Evolutionary conservation across 2,113 vertebrate species (phyloP).

Genomic region (Paralichthys olivaceus): DNA sequence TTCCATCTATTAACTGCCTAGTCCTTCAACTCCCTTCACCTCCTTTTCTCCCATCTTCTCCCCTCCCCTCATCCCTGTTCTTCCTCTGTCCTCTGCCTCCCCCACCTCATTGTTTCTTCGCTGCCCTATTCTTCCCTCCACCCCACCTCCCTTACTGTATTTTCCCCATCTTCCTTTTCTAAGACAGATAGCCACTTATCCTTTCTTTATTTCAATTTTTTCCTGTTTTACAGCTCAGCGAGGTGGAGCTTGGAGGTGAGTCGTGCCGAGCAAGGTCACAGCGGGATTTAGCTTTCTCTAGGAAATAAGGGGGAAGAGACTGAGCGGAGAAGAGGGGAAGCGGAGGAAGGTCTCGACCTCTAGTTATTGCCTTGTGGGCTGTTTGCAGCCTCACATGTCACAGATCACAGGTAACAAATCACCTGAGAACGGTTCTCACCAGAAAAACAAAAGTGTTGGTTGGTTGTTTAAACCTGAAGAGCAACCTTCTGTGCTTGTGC

Average conservation of each 20-base stretch:
- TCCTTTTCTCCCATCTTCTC: too few species aligned
- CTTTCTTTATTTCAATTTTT: constrained; percentile 30
- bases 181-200: constrained; percentile 42
- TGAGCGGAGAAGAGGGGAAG: not conserved
- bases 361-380: constrained; percentile 30
- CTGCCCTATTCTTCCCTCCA: not conserved
- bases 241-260: constrained; percentile 15
- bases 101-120: not conserved
- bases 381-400: constrained; percentile 20
- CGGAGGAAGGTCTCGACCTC: constrained; percentile 6
- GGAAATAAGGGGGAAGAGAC: constrained; percentile 9
- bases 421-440: not conserved
- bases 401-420: constrained; percentile 21
- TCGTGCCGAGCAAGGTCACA: constrained; percentile 45
- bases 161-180: not conserved
- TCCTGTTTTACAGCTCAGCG: constrained; percentile 39
- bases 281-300: constrained; percentile 22
- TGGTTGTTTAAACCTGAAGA: not conserved
- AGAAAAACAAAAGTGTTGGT: not conserved
- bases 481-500: not conserved
- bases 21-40: not conserved
- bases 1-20: not conserved
- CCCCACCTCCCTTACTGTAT: not conserved
- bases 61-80: not conserved
- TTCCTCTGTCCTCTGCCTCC: too few species aligned